Conservation (phyloP, 2,888 invertebrate genomes). For the Luperina testacea region DNA sequence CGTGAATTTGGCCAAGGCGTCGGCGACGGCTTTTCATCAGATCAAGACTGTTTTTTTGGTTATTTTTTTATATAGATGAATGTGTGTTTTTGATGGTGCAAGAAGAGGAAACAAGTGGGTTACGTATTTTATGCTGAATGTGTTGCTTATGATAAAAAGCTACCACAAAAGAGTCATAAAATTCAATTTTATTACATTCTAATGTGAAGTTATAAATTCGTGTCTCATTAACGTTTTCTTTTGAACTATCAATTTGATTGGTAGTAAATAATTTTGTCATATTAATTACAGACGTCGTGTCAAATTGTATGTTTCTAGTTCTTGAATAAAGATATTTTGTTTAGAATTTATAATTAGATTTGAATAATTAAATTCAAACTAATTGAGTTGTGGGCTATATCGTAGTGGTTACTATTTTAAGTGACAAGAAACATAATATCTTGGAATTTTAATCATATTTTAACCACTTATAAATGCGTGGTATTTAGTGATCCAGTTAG, state of each 20-base stretch:
- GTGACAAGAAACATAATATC: background rate
- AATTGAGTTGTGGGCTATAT: conserved; percentile 27
- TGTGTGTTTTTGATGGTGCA: background rate
- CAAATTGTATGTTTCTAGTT: conserved; percentile 7
- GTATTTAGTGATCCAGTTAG: background rate
- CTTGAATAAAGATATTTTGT: conserved; percentile 43
- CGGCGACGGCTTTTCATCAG: conserved; percentile 21
- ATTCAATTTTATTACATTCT: background rate
- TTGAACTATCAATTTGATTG: background rate
- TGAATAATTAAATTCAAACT: conserved; percentile 42
- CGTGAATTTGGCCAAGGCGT: background rate
- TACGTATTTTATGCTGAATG: background rate
- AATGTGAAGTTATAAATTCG: background rate
- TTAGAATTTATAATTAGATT: conserved; percentile 32
- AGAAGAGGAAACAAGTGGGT: fast-evolving
- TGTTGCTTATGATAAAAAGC: background rate
- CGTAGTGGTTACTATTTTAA: background rate
- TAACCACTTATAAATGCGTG: background rate
- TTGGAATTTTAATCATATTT: background rate
- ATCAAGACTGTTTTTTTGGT: background rate
- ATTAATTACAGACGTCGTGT: background rate
- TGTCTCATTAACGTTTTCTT: background rate
- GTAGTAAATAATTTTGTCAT: background rate
- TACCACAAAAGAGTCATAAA: fast-evolving
- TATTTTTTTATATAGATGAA: background rate